phyloP scores from a whole-genome alignment of 2,113 vertebrate genomes.

The Myodes glareolus region DNA sequence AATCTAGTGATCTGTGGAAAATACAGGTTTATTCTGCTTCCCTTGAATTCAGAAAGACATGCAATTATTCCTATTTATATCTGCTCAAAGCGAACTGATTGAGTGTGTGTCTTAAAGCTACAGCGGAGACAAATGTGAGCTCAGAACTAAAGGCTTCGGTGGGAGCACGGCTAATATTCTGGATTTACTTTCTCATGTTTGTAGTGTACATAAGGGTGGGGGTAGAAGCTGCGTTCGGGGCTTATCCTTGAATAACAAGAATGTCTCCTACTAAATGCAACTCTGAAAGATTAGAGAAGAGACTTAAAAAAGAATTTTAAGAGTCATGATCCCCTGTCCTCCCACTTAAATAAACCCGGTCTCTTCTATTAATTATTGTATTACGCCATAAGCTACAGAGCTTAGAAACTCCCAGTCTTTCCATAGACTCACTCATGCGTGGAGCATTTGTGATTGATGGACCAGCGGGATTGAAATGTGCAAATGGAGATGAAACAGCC shows the following conservation, averaged over 20 bases:
- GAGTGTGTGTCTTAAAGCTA: constrained; percentile 2
- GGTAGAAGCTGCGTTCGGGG: constrained; percentile 28
- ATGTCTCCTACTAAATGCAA: constrained; percentile 64
- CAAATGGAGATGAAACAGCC: constrained; percentile 70
- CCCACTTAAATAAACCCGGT: constrained; percentile 70
- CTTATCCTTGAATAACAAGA: constrained; percentile 70
- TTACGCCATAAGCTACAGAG: constrained; percentile 55
- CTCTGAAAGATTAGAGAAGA: constrained; percentile 70
- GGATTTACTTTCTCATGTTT: constrained; percentile 45
- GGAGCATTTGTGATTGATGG: constrained; percentile 56
- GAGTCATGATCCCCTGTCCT: constrained; percentile 61
- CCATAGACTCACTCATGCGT: constrained; percentile 71
- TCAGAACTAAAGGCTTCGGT: constrained; percentile 47
- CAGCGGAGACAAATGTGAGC: constrained; percentile 25
- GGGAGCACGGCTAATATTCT: constrained; percentile 37
- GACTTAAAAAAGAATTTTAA: constrained; percentile 71
- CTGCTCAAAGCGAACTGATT: constrained; percentile 17
- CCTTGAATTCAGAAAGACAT: constrained; percentile 36
- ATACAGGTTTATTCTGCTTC: background rate
- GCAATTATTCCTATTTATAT: constrained; percentile 26
- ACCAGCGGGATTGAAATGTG: constrained; percentile 61
- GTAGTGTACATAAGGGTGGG: constrained; percentile 35
- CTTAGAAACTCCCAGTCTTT: constrained; percentile 72
- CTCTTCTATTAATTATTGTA: constrained; percentile 71
- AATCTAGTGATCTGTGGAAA: background rate